phyloP scores from a whole-genome alignment of 2,113 vertebrate genomes.

The Varanus salvator region DNA sequence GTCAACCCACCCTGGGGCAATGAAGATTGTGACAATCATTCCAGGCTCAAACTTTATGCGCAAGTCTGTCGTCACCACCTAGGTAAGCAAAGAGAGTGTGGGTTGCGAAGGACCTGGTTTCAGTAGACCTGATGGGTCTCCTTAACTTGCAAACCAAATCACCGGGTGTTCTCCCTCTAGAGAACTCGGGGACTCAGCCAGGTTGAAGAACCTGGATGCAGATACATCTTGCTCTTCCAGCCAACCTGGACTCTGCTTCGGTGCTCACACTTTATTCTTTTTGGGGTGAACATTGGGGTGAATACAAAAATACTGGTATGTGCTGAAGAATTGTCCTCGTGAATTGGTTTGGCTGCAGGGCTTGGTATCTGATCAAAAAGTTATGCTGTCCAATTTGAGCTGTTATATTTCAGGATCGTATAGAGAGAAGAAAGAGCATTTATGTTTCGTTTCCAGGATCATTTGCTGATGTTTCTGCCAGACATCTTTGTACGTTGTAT shows the following conservation, averaged over 20 bases:
- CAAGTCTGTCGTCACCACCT: slow-evolving; percentile 93
- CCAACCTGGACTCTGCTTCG: neutral
- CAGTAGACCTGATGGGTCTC: neutral
- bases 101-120: rapidly evolving
- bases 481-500: neutral
- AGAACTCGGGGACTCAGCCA: neutral
- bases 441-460: neutral
- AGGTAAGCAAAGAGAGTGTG: slow-evolving; percentile 74
- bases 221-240: neutral
- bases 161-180: neutral
- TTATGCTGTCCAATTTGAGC: neutral
- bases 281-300: neutral
- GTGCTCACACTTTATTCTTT: neutral
- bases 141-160: neutral
- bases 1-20: slow-evolving; percentile 89
- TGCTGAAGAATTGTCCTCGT: too few relatives aligned
- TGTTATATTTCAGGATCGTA: neutral
- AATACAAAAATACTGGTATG: neutral
- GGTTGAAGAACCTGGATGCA: neutral
- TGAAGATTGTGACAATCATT: slow-evolving; percentile 92
- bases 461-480: neutral
- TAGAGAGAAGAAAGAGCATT: neutral
- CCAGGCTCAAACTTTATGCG: slow-evolving; percentile 92
- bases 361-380: neutral
- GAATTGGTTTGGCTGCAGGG: neutral